These are phyloP conservation scores for Tachystola acroxantha DNA, from an alignment of 2,888 invertebrate species.

Conservation along the genomic window DNA sequence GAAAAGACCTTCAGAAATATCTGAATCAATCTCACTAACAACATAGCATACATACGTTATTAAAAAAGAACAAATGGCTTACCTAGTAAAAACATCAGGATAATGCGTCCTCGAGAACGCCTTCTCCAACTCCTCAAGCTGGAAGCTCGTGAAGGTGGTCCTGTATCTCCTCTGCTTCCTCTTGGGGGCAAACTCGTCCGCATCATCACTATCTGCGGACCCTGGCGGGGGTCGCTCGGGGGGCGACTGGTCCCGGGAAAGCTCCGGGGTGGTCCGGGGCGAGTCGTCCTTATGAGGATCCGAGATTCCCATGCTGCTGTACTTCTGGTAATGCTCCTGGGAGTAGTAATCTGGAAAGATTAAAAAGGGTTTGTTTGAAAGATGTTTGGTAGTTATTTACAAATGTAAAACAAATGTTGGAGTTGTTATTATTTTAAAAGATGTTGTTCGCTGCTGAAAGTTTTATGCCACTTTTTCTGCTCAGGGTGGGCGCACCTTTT, in stretches of 20 bases:
- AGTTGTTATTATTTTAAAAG: no score
- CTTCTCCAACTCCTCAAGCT: constrained; percentile 97
- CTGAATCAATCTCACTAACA: no score
- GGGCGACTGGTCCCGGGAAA: constrained; percentile 60
- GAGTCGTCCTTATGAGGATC: constrained; percentile 61
- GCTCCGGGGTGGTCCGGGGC: constrained; percentile 64
- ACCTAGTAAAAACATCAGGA: constrained; percentile 98
- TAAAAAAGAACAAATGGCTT: no score
- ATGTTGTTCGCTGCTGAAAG: no score
- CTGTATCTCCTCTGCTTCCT: constrained; percentile 93
- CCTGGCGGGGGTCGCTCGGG: constrained; percentile 73
- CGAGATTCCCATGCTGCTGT: constrained; percentile 57
- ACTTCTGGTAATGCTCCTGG: constrained; percentile 58
- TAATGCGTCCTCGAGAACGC: constrained; percentile 98
- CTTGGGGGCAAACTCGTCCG: constrained; percentile 90
- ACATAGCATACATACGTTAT: no score
- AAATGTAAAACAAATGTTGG: no score
- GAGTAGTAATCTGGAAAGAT: constrained; percentile 60
- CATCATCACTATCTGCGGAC: constrained; percentile 81
- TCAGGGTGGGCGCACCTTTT: no score
- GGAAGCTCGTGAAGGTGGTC: constrained; percentile 96
- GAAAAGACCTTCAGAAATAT: no score
- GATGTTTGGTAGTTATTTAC: background rate
- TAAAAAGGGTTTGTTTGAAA: constrained; percentile 3
- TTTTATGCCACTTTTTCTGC: no score